Conservation (phyloP, 2,797 vertebrate species). For the Microcaecilia unicolor region DNA sequence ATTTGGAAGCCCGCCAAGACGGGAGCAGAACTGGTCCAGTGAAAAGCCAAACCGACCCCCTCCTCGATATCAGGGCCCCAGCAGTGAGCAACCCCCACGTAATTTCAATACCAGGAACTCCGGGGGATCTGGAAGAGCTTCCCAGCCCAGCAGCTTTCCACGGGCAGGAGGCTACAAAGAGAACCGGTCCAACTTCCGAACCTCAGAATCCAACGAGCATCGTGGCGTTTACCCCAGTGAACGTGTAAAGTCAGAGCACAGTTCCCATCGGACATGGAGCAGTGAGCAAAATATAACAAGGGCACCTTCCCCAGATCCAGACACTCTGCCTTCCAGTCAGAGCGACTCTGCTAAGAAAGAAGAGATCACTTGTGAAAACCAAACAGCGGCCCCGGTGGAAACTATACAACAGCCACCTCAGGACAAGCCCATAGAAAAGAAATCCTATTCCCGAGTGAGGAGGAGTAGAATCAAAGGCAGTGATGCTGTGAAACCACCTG, state of each 20-base stretch:
- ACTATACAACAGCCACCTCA: constrained; percentile 28
- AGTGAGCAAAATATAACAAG: constrained; percentile 32
- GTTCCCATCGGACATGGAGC: constrained; percentile 38
- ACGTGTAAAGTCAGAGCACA: constrained; percentile 25
- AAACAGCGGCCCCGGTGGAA: constrained; percentile 12
- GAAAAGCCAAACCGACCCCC: constrained; percentile 52
- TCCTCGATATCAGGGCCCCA: constrained; percentile 36
- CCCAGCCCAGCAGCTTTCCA: constrained; percentile 38
- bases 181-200: constrained; percentile 41
- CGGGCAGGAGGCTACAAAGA: constrained; percentile 53
- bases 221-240: constrained; percentile 50
- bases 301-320: constrained; percentile 45
- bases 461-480: constrained; percentile 80
- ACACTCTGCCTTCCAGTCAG: neutral
- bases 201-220: constrained; percentile 13
- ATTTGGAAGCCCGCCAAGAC: constrained; percentile 60
- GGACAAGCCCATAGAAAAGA: constrained; percentile 81
- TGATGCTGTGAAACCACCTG: constrained; percentile 68
- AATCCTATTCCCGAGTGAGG: constrained; percentile 85
- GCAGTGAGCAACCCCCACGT: constrained; percentile 28
- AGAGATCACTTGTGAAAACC: constrained; percentile 32
- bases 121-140: constrained; percentile 33
- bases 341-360: constrained; percentile 48
- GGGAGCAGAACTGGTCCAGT: constrained; percentile 71
- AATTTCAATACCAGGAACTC: constrained; percentile 51